phyloP scores from a whole-genome alignment of 2,888 invertebrate genomes.

The Diplolepis rosae region DNA sequence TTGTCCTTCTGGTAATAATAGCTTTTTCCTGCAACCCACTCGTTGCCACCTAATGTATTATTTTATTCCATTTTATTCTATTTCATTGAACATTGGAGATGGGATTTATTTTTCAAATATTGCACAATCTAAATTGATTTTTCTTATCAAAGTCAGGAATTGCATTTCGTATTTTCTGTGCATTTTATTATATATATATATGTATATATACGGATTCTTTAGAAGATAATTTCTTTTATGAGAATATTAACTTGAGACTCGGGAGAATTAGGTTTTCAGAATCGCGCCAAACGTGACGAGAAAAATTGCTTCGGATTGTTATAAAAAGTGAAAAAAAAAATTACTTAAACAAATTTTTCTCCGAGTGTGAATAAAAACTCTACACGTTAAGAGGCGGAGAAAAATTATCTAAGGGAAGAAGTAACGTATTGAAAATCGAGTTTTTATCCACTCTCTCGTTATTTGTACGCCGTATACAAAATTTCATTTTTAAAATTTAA shows the following conservation, averaged over 20 bases:
- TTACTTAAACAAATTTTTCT: background rate
- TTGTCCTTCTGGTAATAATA: too few relatives aligned
- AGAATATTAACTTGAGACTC: background rate
- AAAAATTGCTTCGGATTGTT: background rate
- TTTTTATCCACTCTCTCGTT: constrained; percentile 17
- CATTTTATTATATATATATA: too few relatives aligned
- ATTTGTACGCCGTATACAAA: background rate
- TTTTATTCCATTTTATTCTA: too few relatives aligned
- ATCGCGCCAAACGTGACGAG: background rate
- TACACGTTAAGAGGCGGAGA: constrained; percentile 9
- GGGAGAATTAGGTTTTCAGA: background rate
- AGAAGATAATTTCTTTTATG: background rate
- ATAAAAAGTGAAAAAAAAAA: background rate
- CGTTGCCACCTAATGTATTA: too few relatives aligned
- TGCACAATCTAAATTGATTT: background rate
- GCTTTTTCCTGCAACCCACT: too few relatives aligned
- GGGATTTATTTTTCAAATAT: too few relatives aligned
- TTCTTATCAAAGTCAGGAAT: background rate
- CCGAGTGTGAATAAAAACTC: constrained; percentile 15
- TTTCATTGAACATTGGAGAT: too few relatives aligned
- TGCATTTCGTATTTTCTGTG: background rate
- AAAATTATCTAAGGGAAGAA: constrained; percentile 22
- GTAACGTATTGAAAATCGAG: constrained; percentile 11
- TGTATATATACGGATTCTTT: too few relatives aligned
- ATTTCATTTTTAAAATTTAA: background rate